A percentile compares a stretch with the other conserved stretches of the same genome.
Evolutionary conservation across 2,797 vertebrate genomes (phyloP).

Genomic region (Thamnophis elegans): DNA sequence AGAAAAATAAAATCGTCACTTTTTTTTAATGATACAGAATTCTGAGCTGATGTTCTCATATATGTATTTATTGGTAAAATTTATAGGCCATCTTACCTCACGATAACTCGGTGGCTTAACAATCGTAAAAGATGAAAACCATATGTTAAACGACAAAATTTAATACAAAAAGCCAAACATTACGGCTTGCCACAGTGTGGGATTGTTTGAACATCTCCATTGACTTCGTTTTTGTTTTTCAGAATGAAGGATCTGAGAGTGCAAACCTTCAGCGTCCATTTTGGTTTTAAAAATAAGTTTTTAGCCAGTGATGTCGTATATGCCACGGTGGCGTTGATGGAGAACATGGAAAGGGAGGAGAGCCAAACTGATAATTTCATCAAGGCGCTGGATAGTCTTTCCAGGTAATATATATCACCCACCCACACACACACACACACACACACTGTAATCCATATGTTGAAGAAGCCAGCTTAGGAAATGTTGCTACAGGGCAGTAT

Average conservation of each 20-base stretch:
- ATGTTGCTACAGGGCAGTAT: not conserved
- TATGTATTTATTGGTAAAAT: not conserved
- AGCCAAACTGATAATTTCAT: slow-evolving; percentile 86
- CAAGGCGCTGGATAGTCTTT: slow-evolving; percentile 92
- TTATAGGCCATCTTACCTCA: not conserved
- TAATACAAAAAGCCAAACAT: not conserved
- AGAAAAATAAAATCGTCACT: too few species aligned
- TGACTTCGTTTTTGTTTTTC: slow-evolving; percentile 17
- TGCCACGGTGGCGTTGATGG: slow-evolving; percentile 85
- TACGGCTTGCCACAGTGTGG: not conserved
- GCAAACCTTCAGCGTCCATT: slow-evolving; percentile 94
- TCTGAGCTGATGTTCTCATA: not conserved
- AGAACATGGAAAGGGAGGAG: slow-evolving; percentile 85
- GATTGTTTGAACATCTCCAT: not conserved
- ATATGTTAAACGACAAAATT: not conserved
- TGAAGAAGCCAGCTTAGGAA: not conserved
- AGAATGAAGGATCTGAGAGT: slow-evolving; percentile 96
- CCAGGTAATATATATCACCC: slow-evolving; percentile 86
- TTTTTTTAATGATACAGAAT: not conserved
- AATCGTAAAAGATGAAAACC: not conserved
- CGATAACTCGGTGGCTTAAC: not conserved
- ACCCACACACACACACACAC: too few species aligned
- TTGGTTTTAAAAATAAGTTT: slow-evolving; percentile 97
- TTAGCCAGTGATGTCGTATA: slow-evolving; percentile 93
- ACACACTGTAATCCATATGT: too few species aligned